Evolutionary conservation across 2,888 invertebrate genomes (phyloP).

Genomic region (Julus scanicus): DNA sequence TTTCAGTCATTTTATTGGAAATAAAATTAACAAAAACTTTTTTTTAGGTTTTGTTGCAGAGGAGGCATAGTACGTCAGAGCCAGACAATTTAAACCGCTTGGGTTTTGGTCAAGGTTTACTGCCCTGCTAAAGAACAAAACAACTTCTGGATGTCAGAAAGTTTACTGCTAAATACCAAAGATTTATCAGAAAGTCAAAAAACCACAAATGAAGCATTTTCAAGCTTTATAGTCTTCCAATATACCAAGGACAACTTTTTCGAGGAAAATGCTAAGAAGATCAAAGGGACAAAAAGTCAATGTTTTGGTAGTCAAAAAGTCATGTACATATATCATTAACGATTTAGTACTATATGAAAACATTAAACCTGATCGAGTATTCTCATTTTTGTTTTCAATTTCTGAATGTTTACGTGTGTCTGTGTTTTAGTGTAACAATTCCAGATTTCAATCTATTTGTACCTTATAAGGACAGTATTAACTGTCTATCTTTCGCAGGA

Average conservation of each 20-base stretch:
- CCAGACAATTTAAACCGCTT: slow-evolving; percentile 56
- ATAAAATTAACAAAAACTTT: slow-evolving; percentile 4
- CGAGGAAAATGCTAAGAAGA: slow-evolving; percentile 16
- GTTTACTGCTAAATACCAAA: neutral
- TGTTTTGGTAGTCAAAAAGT: slow-evolving; percentile 25
- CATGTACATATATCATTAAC: neutral
- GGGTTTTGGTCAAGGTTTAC: slow-evolving; percentile 50
- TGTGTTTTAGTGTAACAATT: neutral
- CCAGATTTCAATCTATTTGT: neutral
- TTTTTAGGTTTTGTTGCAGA: slow-evolving; percentile 53
- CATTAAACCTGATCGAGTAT: slow-evolving; percentile 20
- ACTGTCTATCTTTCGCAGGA: neutral
- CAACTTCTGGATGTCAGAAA: neutral
- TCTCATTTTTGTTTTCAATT: neutral
- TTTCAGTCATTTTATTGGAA: neutral
- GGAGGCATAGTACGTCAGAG: slow-evolving; percentile 56
- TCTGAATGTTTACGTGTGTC: neutral
- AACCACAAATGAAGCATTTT: neutral
- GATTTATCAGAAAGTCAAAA: neutral
- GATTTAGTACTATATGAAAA: neutral
- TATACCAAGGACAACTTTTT: neutral
- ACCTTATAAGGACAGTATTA: neutral
- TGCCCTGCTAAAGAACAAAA: neutral
- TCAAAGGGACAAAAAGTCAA: neutral
- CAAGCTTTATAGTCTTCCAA: slow-evolving; percentile 43